Percentiles rank a stretch among this genome's conserved stretches.
phyloP scores from a whole-genome alignment of 2,888 invertebrate genomes.

The Caenorhabditis japonica region DNA sequence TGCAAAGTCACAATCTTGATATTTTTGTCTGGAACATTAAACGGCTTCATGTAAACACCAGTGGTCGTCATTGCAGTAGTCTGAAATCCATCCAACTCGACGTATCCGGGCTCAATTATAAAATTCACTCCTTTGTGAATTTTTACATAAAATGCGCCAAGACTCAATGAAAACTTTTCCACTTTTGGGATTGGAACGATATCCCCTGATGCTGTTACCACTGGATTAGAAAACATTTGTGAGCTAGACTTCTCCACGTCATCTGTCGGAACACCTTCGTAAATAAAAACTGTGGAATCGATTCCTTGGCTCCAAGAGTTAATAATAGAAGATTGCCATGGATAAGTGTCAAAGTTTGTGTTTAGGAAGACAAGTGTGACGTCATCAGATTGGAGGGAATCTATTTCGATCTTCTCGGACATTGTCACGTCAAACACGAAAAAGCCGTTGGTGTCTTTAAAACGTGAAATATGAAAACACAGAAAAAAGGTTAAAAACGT shows the following conservation, averaged over 20 bases:
- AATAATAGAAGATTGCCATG: conserved; percentile 23
- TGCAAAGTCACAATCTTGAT: background rate
- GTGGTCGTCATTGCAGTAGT: conserved; percentile 4
- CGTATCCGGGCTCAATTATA: background rate
- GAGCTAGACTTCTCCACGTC: conserved; percentile 14
- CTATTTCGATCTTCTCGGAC: background rate
- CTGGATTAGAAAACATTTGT: conserved; percentile 40
- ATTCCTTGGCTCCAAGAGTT: conserved; percentile 14
- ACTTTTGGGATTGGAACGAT: background rate
- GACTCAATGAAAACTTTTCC: conserved; percentile 27
- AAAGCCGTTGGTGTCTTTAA: conserved; percentile 22
- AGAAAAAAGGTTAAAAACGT: no score
- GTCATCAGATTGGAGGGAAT: conserved; percentile 2
- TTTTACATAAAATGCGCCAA: conserved; percentile 31
- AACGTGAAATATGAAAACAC: background rate
- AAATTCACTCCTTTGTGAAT: conserved; percentile 10
- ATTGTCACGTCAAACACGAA: conserved; percentile 8
- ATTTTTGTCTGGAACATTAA: conserved; percentile 11
- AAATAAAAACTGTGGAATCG: conserved; percentile 11
- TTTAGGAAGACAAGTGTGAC: conserved; percentile 30
- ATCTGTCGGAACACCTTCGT: conserved; percentile 33
- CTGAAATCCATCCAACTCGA: conserved; percentile 10
- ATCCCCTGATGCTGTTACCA: background rate
- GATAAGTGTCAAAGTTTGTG: conserved; percentile 6
- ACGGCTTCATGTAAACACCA: conserved; percentile 38